Evolutionary conservation across 1,140 invertebrate species (phyloP).

Genomic region (Cotesia chilonis): DNA sequence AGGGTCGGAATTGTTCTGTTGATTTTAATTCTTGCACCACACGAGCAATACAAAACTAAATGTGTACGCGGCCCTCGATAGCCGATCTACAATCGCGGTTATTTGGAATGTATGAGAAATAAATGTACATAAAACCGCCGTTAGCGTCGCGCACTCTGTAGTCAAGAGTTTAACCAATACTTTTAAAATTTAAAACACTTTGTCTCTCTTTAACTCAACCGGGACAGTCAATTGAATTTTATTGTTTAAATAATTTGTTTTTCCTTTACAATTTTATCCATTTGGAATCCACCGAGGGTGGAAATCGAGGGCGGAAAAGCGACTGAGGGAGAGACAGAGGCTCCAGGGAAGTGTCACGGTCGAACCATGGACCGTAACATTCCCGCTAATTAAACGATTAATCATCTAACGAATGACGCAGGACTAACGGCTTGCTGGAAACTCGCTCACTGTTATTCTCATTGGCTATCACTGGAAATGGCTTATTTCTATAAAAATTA

Average conservation of each 20-base stretch:
- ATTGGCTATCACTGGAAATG: slow-evolving; percentile 5
- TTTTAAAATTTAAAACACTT: slow-evolving; percentile 26
- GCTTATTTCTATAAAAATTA: too few species aligned
- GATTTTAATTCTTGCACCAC: slow-evolving; percentile 15
- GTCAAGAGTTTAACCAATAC: slow-evolving; percentile 26
- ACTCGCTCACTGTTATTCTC: slow-evolving; percentile 21
- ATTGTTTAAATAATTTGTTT: background rate
- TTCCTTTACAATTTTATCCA: background rate
- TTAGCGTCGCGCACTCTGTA: background rate
- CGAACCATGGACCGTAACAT: slow-evolving; percentile 52
- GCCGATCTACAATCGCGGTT: slow-evolving; percentile 4
- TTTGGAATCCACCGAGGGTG: slow-evolving; percentile 26
- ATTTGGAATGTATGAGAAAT: slow-evolving; percentile 1
- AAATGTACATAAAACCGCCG: slow-evolving; percentile 22
- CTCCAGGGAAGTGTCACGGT: slow-evolving; percentile 9
- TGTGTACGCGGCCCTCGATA: background rate
- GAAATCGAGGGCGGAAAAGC: slow-evolving; percentile 17
- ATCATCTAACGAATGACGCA: slow-evolving; percentile 64
- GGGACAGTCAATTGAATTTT: too few species aligned
- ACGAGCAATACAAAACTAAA: background rate
- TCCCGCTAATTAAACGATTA: slow-evolving; percentile 66
- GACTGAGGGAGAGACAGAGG: background rate
- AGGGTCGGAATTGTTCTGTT: background rate
- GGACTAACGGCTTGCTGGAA: slow-evolving; percentile 54
- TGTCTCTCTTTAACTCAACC: slow-evolving; percentile 12